A percentile compares a stretch with the other conserved stretches of the same genome.
Evolutionary conservation across 2,888 invertebrate species (phyloP).

Genomic region (Sphinx pinastri): DNA sequence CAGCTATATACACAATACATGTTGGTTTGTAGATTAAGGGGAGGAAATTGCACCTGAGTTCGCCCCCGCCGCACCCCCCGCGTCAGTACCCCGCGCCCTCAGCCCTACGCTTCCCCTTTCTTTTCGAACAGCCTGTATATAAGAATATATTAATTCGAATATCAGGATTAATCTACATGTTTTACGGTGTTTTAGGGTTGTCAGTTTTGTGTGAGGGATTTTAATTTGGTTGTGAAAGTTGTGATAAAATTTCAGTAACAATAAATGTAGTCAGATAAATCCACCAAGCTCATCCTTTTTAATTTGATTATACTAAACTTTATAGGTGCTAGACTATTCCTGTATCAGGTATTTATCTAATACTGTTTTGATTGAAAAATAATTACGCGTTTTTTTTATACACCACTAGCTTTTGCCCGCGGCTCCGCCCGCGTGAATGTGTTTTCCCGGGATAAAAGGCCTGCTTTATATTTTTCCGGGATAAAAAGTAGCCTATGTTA

Average conservation of each 20-base stretch:
- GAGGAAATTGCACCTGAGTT: slow-evolving; percentile 21
- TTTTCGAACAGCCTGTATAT: not conserved
- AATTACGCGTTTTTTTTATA: no score
- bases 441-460: no score
- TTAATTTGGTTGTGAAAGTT: not conserved
- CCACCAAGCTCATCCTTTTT: no score
- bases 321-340: no score
- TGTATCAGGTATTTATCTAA: no score
- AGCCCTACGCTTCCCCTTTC: not conserved
- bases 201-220: not conserved
- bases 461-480: no score
- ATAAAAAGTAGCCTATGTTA: no score
- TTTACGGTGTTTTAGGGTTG: not conserved
- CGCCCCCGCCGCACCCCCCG: not conserved
- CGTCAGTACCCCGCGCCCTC: not conserved
- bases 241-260: not conserved
- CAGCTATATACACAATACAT: slow-evolving; percentile 5
- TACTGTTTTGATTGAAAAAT: no score
- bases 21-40: slow-evolving; percentile 20
- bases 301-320: no score
- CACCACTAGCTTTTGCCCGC: no score
- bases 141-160: slow-evolving; percentile 16
- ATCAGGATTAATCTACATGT: slow-evolving; percentile 6
- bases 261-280: no score
- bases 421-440: no score